Conservation (phyloP, 2,797 vertebrate genomes). For the Pampus argenteus region DNA sequence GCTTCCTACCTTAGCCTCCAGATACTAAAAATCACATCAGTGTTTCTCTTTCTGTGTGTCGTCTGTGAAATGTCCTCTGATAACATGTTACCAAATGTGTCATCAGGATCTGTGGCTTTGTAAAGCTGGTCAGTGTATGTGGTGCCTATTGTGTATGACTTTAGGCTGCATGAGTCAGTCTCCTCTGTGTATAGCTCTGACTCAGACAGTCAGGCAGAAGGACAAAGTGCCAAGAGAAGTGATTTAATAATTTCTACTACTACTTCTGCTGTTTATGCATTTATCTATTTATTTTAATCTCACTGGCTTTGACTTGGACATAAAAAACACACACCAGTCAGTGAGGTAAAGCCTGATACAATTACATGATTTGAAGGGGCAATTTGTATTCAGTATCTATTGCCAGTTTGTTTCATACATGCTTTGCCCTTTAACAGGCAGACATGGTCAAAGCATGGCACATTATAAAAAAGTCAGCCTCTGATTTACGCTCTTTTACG, state of each 20-base stretch:
- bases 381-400: slow-evolving; percentile 31
- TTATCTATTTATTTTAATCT: neutral
- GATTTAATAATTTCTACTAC: slow-evolving; percentile 16
- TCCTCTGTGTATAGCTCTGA: slow-evolving; percentile 49
- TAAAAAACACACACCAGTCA: slow-evolving; percentile 7
- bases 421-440: slow-evolving; percentile 22
- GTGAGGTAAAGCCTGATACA: slow-evolving; percentile 18
- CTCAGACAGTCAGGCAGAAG: slow-evolving; percentile 37
- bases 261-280: neutral
- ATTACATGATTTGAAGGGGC: neutral
- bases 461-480: slow-evolving; percentile 12
- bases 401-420: slow-evolving; percentile 4
- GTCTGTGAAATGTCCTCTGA: slow-evolving; percentile 56
- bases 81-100: slow-evolving; percentile 62
- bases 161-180: slow-evolving; percentile 64
- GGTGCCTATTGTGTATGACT: slow-evolving; percentile 39
- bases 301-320: slow-evolving; percentile 13
- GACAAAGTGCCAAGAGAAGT: slow-evolving; percentile 26
- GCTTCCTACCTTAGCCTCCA: slow-evolving; percentile 51
- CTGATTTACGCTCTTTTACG: slow-evolving; percentile 29
- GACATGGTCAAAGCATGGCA: slow-evolving; percentile 35
- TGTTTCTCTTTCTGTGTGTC: slow-evolving; percentile 45
- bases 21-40: slow-evolving; percentile 62
- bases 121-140: slow-evolving; percentile 27
- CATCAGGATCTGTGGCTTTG: slow-evolving; percentile 49